Percentiles rank a stretch among this genome's conserved stretches.
Conservation (phyloP, 1,140 invertebrate species). For the Propsilocerus akamusi region DNA sequence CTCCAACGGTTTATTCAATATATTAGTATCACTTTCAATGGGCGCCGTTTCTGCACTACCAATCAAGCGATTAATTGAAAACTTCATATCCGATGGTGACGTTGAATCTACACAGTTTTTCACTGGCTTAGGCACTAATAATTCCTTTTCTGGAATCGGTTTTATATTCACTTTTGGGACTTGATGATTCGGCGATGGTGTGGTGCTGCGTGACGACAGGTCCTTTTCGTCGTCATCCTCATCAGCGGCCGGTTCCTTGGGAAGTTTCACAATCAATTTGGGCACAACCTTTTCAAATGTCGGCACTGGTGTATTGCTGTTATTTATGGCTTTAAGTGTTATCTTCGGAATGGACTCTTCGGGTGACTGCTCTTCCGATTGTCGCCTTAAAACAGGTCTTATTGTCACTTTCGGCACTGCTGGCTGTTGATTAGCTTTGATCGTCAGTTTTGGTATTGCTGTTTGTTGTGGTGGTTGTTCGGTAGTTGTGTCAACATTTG, state of each 20-base stretch:
- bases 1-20: constrained; percentile 25
- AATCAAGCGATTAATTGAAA: neutral
- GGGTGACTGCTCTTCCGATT: neutral
- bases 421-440: constrained; percentile 15
- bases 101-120: neutral
- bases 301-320: no score
- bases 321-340: neutral
- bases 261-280: neutral
- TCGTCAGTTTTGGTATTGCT: constrained; percentile 9
- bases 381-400: neutral
- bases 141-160: neutral
- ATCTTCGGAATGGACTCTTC: neutral
- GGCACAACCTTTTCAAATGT: neutral
- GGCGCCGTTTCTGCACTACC: neutral
- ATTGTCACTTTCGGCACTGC: constrained; percentile 8
- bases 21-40: constrained; percentile 3
- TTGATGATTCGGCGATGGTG: neutral
- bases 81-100: neutral
- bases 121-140: constrained; percentile 3
- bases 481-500: neutral
- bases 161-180: neutral
- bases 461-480: neutral
- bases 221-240: neutral
- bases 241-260: neutral
- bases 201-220: neutral